These are phyloP conservation scores for Engraulis encrasicolus DNA, from an alignment of 2,113 vertebrate genomes.

Conservation along the genomic window DNA sequence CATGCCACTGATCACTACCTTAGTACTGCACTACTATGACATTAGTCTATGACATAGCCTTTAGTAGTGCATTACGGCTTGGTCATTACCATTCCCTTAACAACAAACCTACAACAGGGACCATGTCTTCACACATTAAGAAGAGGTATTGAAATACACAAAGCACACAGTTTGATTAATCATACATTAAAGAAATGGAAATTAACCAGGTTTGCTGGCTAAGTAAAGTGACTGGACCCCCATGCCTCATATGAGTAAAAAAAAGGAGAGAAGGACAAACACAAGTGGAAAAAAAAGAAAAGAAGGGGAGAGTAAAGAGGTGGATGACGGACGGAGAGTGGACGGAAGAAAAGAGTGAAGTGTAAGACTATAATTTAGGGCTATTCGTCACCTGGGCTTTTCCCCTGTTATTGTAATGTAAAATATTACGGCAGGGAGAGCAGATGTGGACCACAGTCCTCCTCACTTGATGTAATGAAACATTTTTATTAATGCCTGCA, in stretches of 20 bases:
- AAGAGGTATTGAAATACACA: not conserved
- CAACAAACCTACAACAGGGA: no score
- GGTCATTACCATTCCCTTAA: no score
- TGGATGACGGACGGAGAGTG: conserved; percentile 14
- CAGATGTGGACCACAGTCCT: conserved; percentile 51
- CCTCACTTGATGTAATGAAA: conserved; percentile 75
- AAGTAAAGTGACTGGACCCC: not conserved
- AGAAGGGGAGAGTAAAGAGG: conserved; percentile 19
- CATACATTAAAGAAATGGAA: not conserved
- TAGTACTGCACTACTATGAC: no score
- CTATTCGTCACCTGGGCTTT: conserved; percentile 36
- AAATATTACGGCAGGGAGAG: conserved; percentile 43
- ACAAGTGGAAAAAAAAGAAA: conserved; percentile 21
- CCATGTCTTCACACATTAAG: no score
- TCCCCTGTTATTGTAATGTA: conserved; percentile 44
- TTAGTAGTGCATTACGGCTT: no score
- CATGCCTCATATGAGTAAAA: not conserved
- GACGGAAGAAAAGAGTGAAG: conserved; percentile 7
- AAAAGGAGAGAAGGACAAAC: not conserved
- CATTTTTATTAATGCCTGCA: conserved; percentile 78
- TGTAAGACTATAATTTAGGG: conserved; percentile 44
- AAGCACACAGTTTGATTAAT: not conserved
- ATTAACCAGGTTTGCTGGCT: not conserved
- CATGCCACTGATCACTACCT: no score
- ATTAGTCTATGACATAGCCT: no score